Evolutionary conservation across 2,113 vertebrate genomes (phyloP).

Genomic region (Plectropomus leopardus): DNA sequence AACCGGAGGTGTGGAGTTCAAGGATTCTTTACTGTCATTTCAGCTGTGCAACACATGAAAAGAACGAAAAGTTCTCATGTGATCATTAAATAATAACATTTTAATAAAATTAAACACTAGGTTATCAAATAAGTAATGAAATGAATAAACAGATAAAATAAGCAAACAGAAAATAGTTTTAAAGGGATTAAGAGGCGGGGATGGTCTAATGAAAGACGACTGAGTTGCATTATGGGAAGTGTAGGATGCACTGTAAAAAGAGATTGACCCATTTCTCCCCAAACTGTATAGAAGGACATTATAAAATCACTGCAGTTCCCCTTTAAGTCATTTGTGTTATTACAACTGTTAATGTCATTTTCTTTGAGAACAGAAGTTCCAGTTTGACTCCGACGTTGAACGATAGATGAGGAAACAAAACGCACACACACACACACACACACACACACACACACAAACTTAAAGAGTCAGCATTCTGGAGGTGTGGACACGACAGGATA

Average conservation of each 20-base stretch:
- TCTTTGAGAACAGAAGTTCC: slow-evolving; percentile 10
- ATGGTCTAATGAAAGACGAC: no score
- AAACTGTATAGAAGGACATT: not conserved
- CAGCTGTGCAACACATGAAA: no score
- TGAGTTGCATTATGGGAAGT: not conserved
- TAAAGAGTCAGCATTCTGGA: slow-evolving; percentile 49
- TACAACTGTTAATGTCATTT: slow-evolving; percentile 18
- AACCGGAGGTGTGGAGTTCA: no score
- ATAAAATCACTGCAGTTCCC: not conserved
- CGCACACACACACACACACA: slow-evolving; percentile 13
- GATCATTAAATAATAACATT: no score
- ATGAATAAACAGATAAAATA: no score
- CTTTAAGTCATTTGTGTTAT: slow-evolving; percentile 12
- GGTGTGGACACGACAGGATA: slow-evolving; percentile 58
- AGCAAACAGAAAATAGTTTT: no score
- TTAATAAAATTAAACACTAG: no score
- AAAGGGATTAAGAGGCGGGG: not conserved
- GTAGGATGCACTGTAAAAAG: not conserved
- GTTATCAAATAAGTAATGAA: no score
- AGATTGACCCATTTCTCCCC: no score
- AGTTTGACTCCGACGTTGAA: slow-evolving; percentile 7
- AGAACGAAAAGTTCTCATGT: no score
- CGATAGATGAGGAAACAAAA: slow-evolving; percentile 33
- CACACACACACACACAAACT: slow-evolving; percentile 3
- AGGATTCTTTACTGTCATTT: no score